Conservation (phyloP, 2,113 vertebrate genomes). For the Catagonus wagneri region DNA sequence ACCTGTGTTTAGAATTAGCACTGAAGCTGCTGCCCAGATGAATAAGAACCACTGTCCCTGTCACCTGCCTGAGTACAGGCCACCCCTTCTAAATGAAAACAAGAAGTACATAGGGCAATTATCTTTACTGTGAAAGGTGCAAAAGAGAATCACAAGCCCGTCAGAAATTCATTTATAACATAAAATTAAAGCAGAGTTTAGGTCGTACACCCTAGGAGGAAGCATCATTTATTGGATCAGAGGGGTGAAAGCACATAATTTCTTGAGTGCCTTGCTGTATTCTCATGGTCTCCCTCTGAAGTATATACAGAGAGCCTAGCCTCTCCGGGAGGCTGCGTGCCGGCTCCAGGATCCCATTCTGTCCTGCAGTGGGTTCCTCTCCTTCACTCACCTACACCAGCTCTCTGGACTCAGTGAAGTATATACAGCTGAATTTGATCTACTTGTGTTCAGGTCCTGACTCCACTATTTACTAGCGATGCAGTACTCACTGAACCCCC, state of each 20-base stretch:
- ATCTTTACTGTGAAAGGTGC: not conserved
- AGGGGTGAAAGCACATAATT: not conserved
- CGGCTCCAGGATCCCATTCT: not conserved
- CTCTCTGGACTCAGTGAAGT: not conserved
- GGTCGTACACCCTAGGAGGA: not conserved
- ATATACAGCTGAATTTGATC: not conserved
- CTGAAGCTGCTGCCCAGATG: constrained; percentile 81
- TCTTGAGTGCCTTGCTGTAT: not conserved
- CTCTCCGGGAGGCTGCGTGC: not conserved
- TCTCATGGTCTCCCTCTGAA: not conserved
- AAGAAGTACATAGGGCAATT: constrained; percentile 7
- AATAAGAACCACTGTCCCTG: constrained; percentile 81
- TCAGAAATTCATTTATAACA: not conserved
- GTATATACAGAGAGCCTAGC: not conserved
- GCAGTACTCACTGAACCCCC: not conserved
- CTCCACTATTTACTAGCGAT: no score
- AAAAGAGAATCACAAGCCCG: not conserved
- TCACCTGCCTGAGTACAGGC: constrained; percentile 82
- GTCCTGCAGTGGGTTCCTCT: not conserved
- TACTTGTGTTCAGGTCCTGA: not conserved
- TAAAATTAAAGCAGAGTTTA: constrained; percentile 26
- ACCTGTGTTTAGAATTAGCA: constrained; percentile 90
- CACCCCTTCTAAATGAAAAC: constrained; percentile 72
- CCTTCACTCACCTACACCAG: not conserved
- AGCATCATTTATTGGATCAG: not conserved